phyloP scores from a whole-genome alignment of 2,113 vertebrate genomes.

The Columbina picui region DNA sequence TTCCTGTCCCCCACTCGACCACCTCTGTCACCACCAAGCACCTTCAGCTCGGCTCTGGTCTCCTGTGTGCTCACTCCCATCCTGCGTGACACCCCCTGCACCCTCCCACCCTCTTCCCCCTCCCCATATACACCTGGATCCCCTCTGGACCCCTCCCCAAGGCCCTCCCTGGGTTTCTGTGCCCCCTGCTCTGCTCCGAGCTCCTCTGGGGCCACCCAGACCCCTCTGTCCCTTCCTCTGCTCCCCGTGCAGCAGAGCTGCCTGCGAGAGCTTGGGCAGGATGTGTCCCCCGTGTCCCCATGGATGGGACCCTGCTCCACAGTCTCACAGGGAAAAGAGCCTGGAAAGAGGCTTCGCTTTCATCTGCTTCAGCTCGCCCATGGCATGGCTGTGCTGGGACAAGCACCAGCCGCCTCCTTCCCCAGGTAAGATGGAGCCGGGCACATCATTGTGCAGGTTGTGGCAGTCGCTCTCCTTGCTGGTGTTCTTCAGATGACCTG shows the following conservation, averaged over 20 bases:
- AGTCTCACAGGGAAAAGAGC: not conserved
- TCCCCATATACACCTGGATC: not conserved
- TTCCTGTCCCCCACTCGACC: not conserved
- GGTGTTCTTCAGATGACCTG: not conserved
- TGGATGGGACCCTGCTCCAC: no score
- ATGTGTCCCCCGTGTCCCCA: not conserved
- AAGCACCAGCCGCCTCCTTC: not conserved
- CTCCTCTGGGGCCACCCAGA: not conserved
- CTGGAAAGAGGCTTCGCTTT: not conserved
- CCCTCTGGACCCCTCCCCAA: not conserved
- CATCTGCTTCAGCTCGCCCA: not conserved
- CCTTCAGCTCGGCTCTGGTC: not conserved
- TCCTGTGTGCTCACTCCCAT: not conserved
- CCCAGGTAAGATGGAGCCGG: accelerated
- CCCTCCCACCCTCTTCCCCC: not conserved
- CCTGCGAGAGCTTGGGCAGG: not conserved
- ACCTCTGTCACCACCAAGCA: not conserved
- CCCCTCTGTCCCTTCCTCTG: not conserved
- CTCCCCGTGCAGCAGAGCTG: not conserved
- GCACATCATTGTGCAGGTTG: not conserved
- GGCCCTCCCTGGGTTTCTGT: not conserved
- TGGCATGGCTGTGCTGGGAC: accelerated
- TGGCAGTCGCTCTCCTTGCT: not conserved
- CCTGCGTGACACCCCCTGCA: not conserved
- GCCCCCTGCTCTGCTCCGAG: not conserved